Evolutionary conservation across 2,797 vertebrate species (phyloP).

Genomic region (Anabacerthia variegaticeps): DNA sequence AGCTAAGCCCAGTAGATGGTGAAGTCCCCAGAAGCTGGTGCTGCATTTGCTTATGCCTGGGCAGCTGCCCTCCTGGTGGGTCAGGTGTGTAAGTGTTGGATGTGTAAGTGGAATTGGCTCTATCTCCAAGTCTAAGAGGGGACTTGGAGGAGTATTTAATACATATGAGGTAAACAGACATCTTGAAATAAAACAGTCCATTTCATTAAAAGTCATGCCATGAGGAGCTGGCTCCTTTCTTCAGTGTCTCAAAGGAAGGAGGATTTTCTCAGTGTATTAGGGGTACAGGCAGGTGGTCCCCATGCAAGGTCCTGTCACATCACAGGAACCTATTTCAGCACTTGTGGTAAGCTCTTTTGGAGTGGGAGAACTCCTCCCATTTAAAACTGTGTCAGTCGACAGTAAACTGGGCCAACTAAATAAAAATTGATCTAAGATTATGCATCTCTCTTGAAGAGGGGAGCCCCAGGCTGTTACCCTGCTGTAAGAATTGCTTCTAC

Average conservation of each 20-base stretch:
- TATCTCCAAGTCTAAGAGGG: background rate
- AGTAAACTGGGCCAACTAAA: background rate
- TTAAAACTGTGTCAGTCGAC: background rate
- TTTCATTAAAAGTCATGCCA: background rate
- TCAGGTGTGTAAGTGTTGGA: background rate
- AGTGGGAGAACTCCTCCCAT: background rate
- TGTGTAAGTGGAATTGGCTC: background rate
- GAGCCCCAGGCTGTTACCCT: background rate
- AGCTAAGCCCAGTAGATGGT: background rate
- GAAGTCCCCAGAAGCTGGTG: background rate
- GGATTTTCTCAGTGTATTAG: background rate
- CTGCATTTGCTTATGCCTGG: fast-evolving
- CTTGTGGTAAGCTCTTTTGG: background rate
- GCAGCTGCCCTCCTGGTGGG: background rate
- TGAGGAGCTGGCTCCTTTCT: background rate
- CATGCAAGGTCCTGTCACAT: background rate
- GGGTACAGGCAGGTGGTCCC: background rate
- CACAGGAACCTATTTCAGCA: background rate
- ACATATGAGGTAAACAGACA: background rate
- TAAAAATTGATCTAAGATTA: background rate
- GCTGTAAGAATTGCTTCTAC: background rate
- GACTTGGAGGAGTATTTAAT: background rate
- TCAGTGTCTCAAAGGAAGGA: background rate
- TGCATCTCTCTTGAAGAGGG: background rate
- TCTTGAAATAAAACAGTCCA: background rate